Evolutionary conservation across 2,888 invertebrate genomes (phyloP).

Genomic region (Eupithecia vulgata): DNA sequence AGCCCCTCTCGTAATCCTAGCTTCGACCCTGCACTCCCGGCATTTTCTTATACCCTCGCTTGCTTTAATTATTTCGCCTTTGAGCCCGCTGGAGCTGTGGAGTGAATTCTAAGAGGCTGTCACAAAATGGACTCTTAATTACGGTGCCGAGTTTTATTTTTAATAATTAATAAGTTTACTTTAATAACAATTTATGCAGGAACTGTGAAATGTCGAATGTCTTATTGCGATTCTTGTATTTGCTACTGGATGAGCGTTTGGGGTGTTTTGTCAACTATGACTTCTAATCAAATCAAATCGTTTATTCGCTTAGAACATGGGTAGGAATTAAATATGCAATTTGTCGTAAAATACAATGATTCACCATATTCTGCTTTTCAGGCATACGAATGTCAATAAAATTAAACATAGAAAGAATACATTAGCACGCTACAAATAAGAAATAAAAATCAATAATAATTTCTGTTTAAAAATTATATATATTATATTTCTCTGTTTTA

Average conservation of each 20-base stretch:
- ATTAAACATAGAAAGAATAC: too few relatives aligned
- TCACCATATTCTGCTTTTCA: too few relatives aligned
- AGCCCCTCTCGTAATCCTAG: conserved; percentile 25
- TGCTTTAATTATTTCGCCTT: conserved; percentile 82
- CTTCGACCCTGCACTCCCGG: conserved; percentile 52
- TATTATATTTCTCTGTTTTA: too few relatives aligned
- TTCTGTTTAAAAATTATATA: too few relatives aligned
- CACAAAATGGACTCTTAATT: conserved; percentile 82
- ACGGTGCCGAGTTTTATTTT: conserved; percentile 73
- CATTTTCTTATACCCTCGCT: conserved; percentile 75
- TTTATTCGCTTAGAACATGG: too few relatives aligned
- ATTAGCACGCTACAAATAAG: too few relatives aligned
- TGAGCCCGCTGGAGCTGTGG: conserved; percentile 71
- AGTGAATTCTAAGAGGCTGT: conserved; percentile 81
- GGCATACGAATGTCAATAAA: too few relatives aligned
- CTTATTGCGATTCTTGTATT: conserved; percentile 36
- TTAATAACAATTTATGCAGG: conserved; percentile 43
- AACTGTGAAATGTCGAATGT: conserved; percentile 31
- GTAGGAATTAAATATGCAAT: too few relatives aligned
- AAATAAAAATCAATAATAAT: too few relatives aligned
- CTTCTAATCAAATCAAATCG: too few relatives aligned
- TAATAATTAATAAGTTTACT: conserved; percentile 75
- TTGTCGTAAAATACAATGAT: too few relatives aligned
- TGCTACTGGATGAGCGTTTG: conserved; percentile 9
- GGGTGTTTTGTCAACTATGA: not conserved